phyloP scores from a whole-genome alignment of 2,888 invertebrate genomes.

The Drosophila nr. medialis region DNA sequence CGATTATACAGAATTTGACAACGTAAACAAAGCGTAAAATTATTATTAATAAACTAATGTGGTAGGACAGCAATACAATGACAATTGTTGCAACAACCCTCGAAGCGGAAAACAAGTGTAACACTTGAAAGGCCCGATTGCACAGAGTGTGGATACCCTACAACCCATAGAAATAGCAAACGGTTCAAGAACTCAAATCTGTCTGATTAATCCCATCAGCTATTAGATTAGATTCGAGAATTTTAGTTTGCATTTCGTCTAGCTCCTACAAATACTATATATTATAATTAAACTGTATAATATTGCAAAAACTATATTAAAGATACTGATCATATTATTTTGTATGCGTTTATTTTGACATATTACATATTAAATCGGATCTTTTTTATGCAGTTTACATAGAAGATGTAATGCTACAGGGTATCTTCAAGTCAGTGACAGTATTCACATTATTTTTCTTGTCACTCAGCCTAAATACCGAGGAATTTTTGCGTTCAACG shows the following conservation, averaged over 20 bases:
- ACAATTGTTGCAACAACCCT: constrained; percentile 67
- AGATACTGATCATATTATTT: not conserved
- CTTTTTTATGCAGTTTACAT: not conserved
- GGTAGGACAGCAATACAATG: constrained; percentile 45
- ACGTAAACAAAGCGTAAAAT: constrained; percentile 78
- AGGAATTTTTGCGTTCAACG: constrained; percentile 81
- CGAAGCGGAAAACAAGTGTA: constrained; percentile 62
- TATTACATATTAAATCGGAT: not conserved
- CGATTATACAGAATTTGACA: constrained; percentile 66
- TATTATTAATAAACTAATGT: constrained; percentile 75
- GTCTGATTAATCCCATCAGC: not conserved
- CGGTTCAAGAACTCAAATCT: not conserved
- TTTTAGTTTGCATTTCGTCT: not conserved
- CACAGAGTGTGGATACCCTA: constrained; percentile 18
- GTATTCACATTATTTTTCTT: not conserved
- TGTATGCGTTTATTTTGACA: not conserved
- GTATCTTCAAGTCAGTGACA: not conserved
- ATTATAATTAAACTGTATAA: not conserved
- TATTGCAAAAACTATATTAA: not conserved
- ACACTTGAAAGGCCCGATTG: constrained; percentile 31
- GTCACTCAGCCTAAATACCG: constrained; percentile 64
- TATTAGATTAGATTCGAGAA: not conserved
- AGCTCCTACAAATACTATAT: not conserved
- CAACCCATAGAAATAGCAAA: not conserved
- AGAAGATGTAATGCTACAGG: not conserved